These are phyloP conservation scores for Naja naja DNA, from an alignment of 2,113 vertebrate species.

Conservation along the genomic window DNA sequence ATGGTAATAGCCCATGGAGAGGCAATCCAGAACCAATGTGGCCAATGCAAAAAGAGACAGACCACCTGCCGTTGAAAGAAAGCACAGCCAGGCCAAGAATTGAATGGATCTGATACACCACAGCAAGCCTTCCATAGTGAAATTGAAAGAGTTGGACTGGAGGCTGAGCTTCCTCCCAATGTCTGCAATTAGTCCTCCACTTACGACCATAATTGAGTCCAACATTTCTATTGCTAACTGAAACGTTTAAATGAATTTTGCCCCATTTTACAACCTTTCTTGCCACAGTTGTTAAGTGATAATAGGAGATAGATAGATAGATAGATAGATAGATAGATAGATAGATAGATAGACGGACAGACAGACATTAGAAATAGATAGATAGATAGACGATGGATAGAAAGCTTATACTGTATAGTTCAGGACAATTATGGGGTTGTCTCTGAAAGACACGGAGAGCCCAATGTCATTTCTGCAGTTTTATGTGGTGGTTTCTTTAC, in stretches of 20 bases:
- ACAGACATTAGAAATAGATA: too few species aligned
- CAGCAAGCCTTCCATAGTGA: background rate
- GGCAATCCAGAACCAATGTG: slow-evolving; percentile 46
- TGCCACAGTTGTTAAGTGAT: too few species aligned
- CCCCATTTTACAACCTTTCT: too few species aligned
- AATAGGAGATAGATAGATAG: too few species aligned
- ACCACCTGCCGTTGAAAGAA: slow-evolving; percentile 31
- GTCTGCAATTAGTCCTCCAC: too few species aligned
- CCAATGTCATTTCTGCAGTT: background rate
- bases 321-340: too few species aligned
- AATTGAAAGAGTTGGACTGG: background rate
- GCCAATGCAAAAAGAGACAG: slow-evolving; percentile 49
- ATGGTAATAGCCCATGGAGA: slow-evolving; percentile 45
- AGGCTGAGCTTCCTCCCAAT: background rate
- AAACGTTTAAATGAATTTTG: too few species aligned
- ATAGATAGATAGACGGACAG: too few species aligned
- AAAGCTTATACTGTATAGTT: background rate
- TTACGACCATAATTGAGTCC: too few species aligned
- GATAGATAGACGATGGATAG: too few species aligned
- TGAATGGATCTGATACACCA: background rate
- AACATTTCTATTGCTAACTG: too few species aligned
- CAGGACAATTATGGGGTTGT: background rate
- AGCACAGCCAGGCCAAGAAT: background rate
- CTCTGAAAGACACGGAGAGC: background rate
- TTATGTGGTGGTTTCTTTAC: background rate